Evolutionary conservation across 2,113 vertebrate species (phyloP), one percentile per base, ranked within the genome.

Genomic region (Epinephelus fuscoguttatus): DNA sequence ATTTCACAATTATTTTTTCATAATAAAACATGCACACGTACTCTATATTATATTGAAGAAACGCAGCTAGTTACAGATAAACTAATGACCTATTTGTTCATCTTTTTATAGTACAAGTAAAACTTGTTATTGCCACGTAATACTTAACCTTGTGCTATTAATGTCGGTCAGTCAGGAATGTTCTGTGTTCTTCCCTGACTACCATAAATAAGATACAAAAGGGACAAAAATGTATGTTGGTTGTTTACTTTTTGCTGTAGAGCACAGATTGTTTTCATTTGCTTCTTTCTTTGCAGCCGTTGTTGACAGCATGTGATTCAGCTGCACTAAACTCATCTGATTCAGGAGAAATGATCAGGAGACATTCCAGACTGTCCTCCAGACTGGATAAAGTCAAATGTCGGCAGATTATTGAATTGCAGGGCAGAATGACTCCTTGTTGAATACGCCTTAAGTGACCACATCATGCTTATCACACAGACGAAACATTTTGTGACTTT

Each of bases 251-350:
- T 6, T 47, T 81, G 56, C 23, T 52, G 49, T 40, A 60, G 72
- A 70, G 55, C 57, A 25, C 21, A 42, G 25, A 21, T 52, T 61
- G n/a, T 23, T 75, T 72, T 23, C 52, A 18, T 70, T 72, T 79
- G 30, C 53, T 25, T 73, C 21, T 71, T 13, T 81, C 59, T 80
- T 86, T 73, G 72, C 87, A 78, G 78, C 49, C 40, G 13, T 7
- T 55, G 67, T 15, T 33, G 23, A 63, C 47, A 47, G 69, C 88
- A 89, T 88, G 92, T 93, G 91, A 89, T 80, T 81, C 80, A 67
- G 53, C 74, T 47, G 0, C 9, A 59, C 30, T 42, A 6, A 78
- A 62, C 70, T 86, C 30, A 33, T 82, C 67, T 47, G 83, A 89
- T 82, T 88, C 61, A 78, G 81, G 80, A 73, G 72, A 72, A 75